Evolutionary conservation across 92 coral and sea anemone genomes (phyloP), one percentile per base, ranked within the genome.

Genomic region (Montipora capitata): DNA sequence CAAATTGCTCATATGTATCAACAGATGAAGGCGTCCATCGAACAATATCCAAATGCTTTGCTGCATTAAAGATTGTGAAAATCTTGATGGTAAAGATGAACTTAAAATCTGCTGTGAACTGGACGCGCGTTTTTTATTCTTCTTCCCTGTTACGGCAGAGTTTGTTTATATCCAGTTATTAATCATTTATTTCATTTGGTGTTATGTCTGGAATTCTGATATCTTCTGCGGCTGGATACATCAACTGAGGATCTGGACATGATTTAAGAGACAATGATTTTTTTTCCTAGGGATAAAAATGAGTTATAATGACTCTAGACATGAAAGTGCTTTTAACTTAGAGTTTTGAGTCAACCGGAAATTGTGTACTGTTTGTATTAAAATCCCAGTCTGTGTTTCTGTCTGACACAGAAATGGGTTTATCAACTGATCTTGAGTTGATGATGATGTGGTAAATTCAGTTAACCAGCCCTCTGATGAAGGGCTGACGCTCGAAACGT

Each of bases 31-130:
- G 67, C 84, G 59, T 95, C 98, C 14, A 56, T 95, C 8, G 86
- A 86, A 40, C 74, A 93, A 45, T 90, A 95, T 49, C 98, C 98
- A n/a, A 78, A 87, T 4, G 98, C 93, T 15, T 65, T 94, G 81
- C 48, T 70, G 75, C 76, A 74, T 48, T 87, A 76, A 93, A 51
- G 27, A 44, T 65, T 42, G 10, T 27, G 4, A 48, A 41, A 41
- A 17, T 58, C 10, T n/a, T 20, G 40, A 16, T 44, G 57, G 38
- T 3, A 14, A 15, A 61, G 35, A 7, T 72, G 18, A 57, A 40
- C 15, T 27, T 27, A 1, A 63, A 85, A 76, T 11, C 11, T 17
- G 15, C 72, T 67, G 5, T 10, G 1, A 67, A 39, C 40, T 9
- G 70, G 75, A 61, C 39, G 15, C 35, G 13, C 13, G 43, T 69